Conservation (phyloP, 1,140 invertebrate species). For the Saccostrea echinata region DNA sequence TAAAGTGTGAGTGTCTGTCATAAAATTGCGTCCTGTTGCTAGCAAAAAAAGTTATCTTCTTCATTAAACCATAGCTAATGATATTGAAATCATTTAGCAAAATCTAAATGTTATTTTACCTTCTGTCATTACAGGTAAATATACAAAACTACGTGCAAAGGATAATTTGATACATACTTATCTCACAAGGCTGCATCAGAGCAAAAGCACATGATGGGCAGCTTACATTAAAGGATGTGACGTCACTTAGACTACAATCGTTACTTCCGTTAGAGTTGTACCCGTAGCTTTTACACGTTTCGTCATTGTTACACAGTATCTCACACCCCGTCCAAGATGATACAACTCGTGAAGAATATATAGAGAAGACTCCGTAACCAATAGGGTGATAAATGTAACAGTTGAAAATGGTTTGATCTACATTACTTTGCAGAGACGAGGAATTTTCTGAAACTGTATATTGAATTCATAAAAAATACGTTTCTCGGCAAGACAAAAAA, state of each 20-base stretch:
- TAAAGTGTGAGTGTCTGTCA: too few relatives aligned
- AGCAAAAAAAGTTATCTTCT: too few relatives aligned
- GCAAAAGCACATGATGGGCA: background rate
- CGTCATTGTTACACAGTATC: background rate
- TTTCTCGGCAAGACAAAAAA: too few relatives aligned
- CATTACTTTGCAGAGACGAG: background rate
- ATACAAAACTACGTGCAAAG: background rate
- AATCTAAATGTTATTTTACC: too few relatives aligned
- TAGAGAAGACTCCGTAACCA: background rate
- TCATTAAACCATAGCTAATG: too few relatives aligned
- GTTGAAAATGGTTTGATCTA: background rate
- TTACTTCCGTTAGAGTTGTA: background rate
- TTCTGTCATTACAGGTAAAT: too few relatives aligned
- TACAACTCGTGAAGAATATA: background rate
- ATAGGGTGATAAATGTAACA: background rate
- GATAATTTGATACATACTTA: background rate
- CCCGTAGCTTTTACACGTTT: background rate
- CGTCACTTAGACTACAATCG: background rate
- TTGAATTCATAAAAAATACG: too few relatives aligned
- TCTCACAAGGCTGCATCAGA: background rate
- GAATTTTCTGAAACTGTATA: background rate
- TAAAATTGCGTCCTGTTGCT: background rate
- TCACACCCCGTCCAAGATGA: background rate
- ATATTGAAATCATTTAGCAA: too few relatives aligned
- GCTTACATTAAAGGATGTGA: background rate